phyloP scores from a whole-genome alignment of 2,113 vertebrate species.

The Pachypanchax playfairii region DNA sequence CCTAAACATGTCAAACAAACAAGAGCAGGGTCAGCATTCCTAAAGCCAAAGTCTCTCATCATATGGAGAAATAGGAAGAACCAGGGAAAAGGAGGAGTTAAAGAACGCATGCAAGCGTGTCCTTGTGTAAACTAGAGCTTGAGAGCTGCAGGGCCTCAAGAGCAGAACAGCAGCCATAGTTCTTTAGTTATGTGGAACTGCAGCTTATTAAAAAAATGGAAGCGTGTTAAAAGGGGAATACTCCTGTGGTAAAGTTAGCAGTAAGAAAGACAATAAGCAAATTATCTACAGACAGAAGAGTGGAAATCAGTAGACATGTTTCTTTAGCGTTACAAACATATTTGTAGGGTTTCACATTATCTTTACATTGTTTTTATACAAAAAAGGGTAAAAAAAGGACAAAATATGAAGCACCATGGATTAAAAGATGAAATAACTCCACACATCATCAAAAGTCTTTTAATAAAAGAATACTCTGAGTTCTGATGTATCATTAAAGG shows the following conservation, averaged over 20 bases:
- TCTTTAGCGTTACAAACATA: constrained; percentile 71
- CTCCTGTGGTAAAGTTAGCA: constrained; percentile 55
- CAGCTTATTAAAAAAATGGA: constrained; percentile 11
- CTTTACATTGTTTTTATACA: constrained; percentile 76
- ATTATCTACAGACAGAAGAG: constrained; percentile 55
- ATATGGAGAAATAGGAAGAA: not conserved
- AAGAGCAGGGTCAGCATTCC: constrained; percentile 44
- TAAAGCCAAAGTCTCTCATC: constrained; percentile 17
- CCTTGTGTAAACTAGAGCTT: constrained; percentile 39
- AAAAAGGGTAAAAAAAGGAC: constrained; percentile 57
- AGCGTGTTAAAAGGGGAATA: constrained; percentile 50
- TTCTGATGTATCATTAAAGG: constrained; percentile 68
- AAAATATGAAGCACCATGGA: constrained; percentile 75
- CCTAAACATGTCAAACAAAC: constrained; percentile 53
- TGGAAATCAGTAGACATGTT: constrained; percentile 81
- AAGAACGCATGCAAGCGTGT: constrained; percentile 36
- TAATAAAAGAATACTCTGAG: constrained; percentile 64
- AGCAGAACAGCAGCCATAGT: constrained; percentile 35
- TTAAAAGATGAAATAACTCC: constrained; percentile 73
- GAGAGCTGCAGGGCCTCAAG: not conserved
- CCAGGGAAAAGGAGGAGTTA: constrained; percentile 10
- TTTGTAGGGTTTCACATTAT: constrained; percentile 84
- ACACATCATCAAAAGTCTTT: constrained; percentile 68
- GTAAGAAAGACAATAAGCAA: constrained; percentile 41
- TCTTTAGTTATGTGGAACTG: constrained; percentile 27